Percentiles rank a stretch among this genome's conserved stretches.
phyloP scores from a whole-genome alignment of 1,140 invertebrate genomes.

The Rhyzopertha dominica region DNA sequence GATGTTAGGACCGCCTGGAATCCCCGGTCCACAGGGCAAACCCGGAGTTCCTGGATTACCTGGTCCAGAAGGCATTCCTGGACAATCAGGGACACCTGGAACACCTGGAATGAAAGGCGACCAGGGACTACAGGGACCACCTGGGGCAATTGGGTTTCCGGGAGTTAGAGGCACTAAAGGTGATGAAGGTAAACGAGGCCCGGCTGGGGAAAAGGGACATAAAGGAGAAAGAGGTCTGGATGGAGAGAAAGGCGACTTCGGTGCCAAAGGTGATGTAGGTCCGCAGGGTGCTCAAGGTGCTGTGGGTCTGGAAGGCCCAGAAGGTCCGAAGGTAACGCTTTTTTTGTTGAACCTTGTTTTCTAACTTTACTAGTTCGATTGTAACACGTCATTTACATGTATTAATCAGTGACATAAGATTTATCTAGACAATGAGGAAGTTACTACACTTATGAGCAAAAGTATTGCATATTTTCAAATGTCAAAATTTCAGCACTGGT shows the following conservation, averaged over 20 bases:
- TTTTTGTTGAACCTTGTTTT: too few relatives aligned
- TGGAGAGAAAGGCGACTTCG: conserved; percentile 73
- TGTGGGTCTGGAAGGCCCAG: conserved; percentile 73
- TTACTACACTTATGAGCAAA: too few relatives aligned
- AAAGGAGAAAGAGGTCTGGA: conserved; percentile 64
- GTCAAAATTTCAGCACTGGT: too few relatives aligned
- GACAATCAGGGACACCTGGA: conserved; percentile 65
- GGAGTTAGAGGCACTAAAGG: conserved; percentile 69
- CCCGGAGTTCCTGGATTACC: conserved; percentile 66
- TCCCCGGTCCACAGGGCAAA: conserved; percentile 67
- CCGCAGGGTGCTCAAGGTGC: conserved; percentile 59
- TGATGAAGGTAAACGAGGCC: conserved; percentile 68
- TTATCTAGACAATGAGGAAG: too few relatives aligned
- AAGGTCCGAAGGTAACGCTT: conserved; percentile 66
- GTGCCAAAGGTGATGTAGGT: conserved; percentile 70
- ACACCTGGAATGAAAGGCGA: conserved; percentile 62
- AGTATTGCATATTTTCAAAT: too few relatives aligned
- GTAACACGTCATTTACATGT: too few relatives aligned
- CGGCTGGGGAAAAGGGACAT: conserved; percentile 61
- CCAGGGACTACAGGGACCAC: conserved; percentile 58
- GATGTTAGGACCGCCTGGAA: conserved; percentile 60
- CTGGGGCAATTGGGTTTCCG: conserved; percentile 71
- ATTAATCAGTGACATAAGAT: too few relatives aligned
- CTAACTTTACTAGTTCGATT: too few relatives aligned
- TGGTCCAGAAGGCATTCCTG: conserved; percentile 69